A percentile compares a stretch with the other conserved stretches of the same genome.
Conservation (phyloP, 1,140 invertebrate species). For the Aporrectodea caliginosa region DNA sequence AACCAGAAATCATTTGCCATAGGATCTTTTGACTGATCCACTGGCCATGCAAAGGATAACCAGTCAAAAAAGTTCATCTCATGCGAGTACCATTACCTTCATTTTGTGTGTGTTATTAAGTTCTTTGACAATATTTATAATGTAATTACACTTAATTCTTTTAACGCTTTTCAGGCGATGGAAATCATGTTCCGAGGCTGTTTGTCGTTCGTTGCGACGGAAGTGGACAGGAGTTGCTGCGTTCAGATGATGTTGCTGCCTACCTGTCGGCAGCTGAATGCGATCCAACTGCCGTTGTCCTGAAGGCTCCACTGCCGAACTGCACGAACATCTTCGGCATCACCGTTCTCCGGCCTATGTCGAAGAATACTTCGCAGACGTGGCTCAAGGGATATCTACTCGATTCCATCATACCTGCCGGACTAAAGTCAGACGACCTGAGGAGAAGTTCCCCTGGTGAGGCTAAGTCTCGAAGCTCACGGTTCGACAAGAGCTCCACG, state of each 20-base stretch:
- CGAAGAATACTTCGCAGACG: slow-evolving; percentile 42
- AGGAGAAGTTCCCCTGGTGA: slow-evolving; percentile 49
- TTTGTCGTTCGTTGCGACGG: slow-evolving; percentile 53
- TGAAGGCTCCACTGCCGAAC: slow-evolving; percentile 50
- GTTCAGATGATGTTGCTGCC: slow-evolving; percentile 50
- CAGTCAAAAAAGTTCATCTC: too few species aligned
- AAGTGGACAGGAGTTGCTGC: slow-evolving; percentile 51
- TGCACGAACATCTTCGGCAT: slow-evolving; percentile 48
- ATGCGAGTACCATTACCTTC: too few species aligned
- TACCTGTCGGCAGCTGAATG: slow-evolving; percentile 46
- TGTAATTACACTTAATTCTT: too few species aligned
- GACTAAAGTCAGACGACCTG: slow-evolving; percentile 49
- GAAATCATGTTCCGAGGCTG: slow-evolving; percentile 49
- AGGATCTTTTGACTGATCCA: too few species aligned
- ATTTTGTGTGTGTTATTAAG: too few species aligned
- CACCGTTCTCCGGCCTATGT: slow-evolving; percentile 49
- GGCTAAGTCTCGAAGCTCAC: slow-evolving; percentile 42
- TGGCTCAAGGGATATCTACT: slow-evolving; percentile 52
- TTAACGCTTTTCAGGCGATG: not conserved
- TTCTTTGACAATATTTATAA: too few species aligned
- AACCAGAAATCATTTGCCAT: too few species aligned
- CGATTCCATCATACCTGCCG: slow-evolving; percentile 50
- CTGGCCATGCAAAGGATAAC: too few species aligned
- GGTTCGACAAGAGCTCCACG: slow-evolving; percentile 48
- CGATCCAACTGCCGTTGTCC: slow-evolving; percentile 49